Conservation (phyloP, 2,888 invertebrate species). For the Vanessa cardui region DNA sequence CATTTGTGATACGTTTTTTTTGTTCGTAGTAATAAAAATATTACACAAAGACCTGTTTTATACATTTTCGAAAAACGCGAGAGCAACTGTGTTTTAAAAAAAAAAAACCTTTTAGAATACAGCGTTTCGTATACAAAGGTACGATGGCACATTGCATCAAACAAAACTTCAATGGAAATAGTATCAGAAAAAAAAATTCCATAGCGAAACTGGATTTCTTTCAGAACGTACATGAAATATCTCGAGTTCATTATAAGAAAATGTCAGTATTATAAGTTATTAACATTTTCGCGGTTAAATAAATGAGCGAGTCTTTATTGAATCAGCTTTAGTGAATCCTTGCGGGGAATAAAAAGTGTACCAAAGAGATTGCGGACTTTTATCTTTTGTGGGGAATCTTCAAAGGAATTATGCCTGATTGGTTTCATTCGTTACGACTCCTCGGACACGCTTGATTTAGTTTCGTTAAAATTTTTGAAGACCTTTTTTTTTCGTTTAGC, state of each 20-base stretch:
- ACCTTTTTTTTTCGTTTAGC: constrained; percentile 26
- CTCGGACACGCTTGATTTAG: constrained; percentile 42
- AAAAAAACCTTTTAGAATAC: not conserved
- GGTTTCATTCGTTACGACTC: constrained; percentile 45
- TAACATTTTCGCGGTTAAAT: constrained; percentile 38
- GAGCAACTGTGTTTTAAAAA: too few species aligned
- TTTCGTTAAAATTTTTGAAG: constrained; percentile 37
- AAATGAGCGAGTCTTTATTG: constrained; percentile 41
- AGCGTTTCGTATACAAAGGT: not conserved
- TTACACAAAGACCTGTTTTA: constrained; percentile 19
- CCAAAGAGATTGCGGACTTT: constrained; percentile 45
- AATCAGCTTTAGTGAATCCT: constrained; percentile 40
- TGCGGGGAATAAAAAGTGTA: constrained; percentile 43
- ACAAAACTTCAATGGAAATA: not conserved
- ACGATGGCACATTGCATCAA: not conserved
- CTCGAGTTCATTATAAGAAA: constrained; percentile 10
- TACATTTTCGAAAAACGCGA: not conserved
- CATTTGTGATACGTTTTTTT: constrained; percentile 34
- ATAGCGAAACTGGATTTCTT: not conserved
- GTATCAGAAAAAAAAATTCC: not conserved
- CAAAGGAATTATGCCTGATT: constrained; percentile 49
- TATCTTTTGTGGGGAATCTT: constrained; percentile 43
- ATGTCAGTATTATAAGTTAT: constrained; percentile 28
- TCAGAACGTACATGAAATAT: not conserved
- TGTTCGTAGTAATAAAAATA: constrained; percentile 17